Evolutionary conservation across 1,140 invertebrate genomes (phyloP), one percentile per base, ranked within the genome.

Genomic region (Calephelis nemesis): DNA sequence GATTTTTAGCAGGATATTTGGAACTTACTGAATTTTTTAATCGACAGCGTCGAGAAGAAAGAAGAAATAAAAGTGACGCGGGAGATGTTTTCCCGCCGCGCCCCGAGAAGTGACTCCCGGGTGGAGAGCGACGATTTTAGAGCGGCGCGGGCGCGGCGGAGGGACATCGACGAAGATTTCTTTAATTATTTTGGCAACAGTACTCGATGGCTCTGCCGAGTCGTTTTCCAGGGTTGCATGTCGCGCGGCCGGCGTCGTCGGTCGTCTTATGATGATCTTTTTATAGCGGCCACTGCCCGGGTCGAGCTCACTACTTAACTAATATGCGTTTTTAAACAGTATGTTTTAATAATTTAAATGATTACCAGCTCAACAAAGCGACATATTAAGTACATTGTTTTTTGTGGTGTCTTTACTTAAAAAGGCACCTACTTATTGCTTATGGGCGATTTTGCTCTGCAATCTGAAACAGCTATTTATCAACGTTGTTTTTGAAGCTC

Each of bases 101-200:
- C 91, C 91, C 90, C 91, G 90, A 91, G 90, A 88, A 86, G 73
- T 83, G 85, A 92, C 91, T 93, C 93, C 93, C 91, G 86, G 85
- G 89, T 92, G 92, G 91, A 94, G 94, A 94, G 93, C 89, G 92
- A 95, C 94, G 93, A 91, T 95, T 95, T 95, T 95, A 95, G 94
- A 94, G 94, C 94, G 92, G 92, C 92, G 90, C 88, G 85, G 87
- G 86, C 92, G 87, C 87, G 81, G 87, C 81, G 87, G 87, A 89
- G 87, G 84, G 87, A 90, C 85, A 90, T 81, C 82, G 80, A 77
- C 91, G 92, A 92, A 93, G 92, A 93, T 93, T 94, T 94, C 94
- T 94, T 94, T 94, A 95, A 95, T 95, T 94, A 95, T 95, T 95
- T 95, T 95, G 94, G 94, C 94, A 95, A 93, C 92, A 93, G 90